Percentiles rank a stretch among this genome's conserved stretches.
These are phyloP conservation scores for Peribatodes rhomboidaria DNA, from an alignment of 2,888 invertebrate species.

Conservation along the genomic window DNA sequence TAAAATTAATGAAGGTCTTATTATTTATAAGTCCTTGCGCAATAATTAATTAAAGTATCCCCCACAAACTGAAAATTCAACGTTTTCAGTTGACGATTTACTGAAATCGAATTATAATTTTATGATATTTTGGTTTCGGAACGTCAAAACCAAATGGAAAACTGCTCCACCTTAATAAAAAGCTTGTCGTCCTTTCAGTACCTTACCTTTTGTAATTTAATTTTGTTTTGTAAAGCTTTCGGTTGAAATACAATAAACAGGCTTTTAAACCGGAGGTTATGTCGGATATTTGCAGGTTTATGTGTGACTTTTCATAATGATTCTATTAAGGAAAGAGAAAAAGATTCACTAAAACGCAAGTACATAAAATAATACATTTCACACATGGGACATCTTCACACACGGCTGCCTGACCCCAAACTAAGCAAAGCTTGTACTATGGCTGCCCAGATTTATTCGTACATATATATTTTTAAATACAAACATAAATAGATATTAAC, in stretches of 20 bases:
- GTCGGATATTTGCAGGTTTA: too few relatives aligned
- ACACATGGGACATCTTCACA: too few relatives aligned
- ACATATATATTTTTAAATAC: too few relatives aligned
- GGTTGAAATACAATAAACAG: conserved; percentile 1
- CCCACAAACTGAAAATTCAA: not conserved
- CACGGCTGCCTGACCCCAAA: too few relatives aligned
- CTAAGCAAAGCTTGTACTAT: too few relatives aligned
- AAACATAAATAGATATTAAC: too few relatives aligned
- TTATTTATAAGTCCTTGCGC: not conserved
- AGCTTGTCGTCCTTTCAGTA: conserved; percentile 15
- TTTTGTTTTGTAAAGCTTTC: conserved; percentile 29
- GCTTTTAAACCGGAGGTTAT: not conserved
- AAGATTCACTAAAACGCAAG: too few relatives aligned
- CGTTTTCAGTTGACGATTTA: conserved; percentile 9
- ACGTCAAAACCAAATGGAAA: conserved; percentile 27
- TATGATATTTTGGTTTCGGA: conserved; percentile 4
- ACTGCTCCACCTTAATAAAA: conserved; percentile 15
- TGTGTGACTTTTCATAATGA: too few relatives aligned
- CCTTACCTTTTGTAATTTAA: conserved; percentile 26
- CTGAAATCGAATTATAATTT: conserved; percentile 7
- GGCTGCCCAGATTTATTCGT: too few relatives aligned
- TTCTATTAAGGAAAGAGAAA: too few relatives aligned
- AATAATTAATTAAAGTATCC: not conserved
- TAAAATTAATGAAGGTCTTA: not conserved
- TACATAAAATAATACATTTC: too few relatives aligned